These are phyloP conservation scores for Dolomedes plantarius DNA, from an alignment of 2,888 invertebrate species.

Conservation along the genomic window DNA sequence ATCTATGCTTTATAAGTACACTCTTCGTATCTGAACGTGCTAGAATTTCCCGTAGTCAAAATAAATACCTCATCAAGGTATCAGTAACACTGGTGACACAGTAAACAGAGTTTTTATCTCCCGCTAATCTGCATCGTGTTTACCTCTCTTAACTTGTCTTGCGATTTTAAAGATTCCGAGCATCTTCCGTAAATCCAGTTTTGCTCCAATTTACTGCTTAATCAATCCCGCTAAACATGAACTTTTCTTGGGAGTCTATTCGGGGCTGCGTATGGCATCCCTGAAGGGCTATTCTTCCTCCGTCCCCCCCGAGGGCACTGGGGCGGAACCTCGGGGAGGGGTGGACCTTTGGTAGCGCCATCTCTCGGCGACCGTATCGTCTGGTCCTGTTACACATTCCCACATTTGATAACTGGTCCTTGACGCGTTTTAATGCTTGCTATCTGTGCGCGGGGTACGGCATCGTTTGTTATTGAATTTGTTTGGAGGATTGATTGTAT, in stretches of 20 bases:
- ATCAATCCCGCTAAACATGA: slow-evolving; percentile 16
- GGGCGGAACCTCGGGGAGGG: slow-evolving; percentile 27
- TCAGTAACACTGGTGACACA: not conserved
- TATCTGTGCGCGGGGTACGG: not conserved
- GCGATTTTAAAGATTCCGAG: no score
- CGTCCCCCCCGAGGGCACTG: not conserved
- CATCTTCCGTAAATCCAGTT: not conserved
- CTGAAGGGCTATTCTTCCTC: not conserved
- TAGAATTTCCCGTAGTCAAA: no score
- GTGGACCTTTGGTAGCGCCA: slow-evolving; percentile 26
- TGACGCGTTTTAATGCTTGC: not conserved
- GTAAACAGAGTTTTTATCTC: not conserved
- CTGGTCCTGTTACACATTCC: slow-evolving; percentile 54
- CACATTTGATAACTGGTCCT: slow-evolving; percentile 46
- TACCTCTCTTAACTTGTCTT: not conserved
- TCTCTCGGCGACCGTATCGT: slow-evolving; percentile 39
- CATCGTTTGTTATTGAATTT: not conserved
- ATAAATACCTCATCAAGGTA: no score
- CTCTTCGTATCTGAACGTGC: no score
- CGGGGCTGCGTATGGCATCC: slow-evolving; percentile 11
- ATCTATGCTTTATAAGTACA: no score
- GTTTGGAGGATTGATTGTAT: not conserved
- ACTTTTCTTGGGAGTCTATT: not conserved
- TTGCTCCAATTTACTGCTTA: slow-evolving; percentile 48
- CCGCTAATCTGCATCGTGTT: not conserved